phyloP scores from a whole-genome alignment of 2,113 vertebrate species.

The Chionis minor region DNA sequence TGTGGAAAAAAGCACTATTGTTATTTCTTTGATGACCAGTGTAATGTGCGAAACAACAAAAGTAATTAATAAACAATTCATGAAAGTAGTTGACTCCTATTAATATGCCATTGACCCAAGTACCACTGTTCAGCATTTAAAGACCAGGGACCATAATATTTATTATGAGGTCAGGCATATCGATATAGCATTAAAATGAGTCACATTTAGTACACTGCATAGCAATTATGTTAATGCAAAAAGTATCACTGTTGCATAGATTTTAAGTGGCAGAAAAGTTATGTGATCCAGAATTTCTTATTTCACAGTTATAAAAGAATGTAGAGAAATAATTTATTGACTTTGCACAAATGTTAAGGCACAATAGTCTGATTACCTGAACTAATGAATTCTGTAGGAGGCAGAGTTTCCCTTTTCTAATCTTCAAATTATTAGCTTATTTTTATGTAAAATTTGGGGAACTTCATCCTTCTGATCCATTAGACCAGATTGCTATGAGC shows the following conservation, averaged over 20 bases:
- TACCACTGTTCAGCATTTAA: slow-evolving; percentile 57
- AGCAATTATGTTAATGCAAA: slow-evolving; percentile 44
- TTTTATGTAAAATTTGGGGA: background rate
- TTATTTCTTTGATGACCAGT: slow-evolving; percentile 40
- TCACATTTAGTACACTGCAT: slow-evolving; percentile 53
- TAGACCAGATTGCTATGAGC: background rate
- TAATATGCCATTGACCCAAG: slow-evolving; percentile 66
- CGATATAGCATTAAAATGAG: slow-evolving; percentile 66
- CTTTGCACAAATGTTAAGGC: background rate
- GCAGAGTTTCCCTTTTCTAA: background rate
- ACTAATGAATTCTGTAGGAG: background rate
- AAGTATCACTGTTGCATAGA: background rate
- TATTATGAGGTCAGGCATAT: slow-evolving; percentile 70
- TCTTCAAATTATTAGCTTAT: background rate
- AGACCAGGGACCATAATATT: slow-evolving; percentile 50
- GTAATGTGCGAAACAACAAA: slow-evolving; percentile 49
- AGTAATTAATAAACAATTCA: slow-evolving; percentile 75
- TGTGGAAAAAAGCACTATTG: background rate
- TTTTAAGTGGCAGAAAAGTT: background rate
- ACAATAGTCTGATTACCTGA: background rate
- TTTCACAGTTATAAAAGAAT: background rate
- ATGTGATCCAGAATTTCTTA: background rate
- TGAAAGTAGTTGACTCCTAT: slow-evolving; percentile 63
- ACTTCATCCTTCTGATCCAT: background rate
- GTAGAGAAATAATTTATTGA: background rate